phyloP scores from a whole-genome alignment of 2,888 invertebrate genomes.

The Nysson spinosus region DNA sequence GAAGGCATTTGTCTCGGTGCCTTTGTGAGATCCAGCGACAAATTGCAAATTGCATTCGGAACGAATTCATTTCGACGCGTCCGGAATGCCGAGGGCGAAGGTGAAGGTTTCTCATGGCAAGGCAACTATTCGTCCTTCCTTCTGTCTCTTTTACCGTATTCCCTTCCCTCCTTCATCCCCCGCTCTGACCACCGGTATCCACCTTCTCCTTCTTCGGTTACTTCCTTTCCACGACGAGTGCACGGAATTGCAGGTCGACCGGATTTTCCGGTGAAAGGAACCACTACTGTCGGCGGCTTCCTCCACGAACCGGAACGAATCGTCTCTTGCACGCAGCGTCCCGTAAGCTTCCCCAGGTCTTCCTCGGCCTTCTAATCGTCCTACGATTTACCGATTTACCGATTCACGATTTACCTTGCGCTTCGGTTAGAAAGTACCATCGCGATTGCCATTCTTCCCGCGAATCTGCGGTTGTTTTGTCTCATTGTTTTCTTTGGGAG shows the following conservation, averaged over 20 bases:
- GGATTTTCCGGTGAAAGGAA: constrained; percentile 61
- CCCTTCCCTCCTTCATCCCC: not conserved
- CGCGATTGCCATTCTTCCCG: constrained; percentile 24
- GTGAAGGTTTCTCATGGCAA: constrained; percentile 53
- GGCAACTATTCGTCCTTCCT: constrained; percentile 30
- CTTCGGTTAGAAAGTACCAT: constrained; percentile 56
- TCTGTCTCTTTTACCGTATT: not conserved
- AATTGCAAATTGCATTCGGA: constrained; percentile 62
- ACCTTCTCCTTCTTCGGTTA: constrained; percentile 32
- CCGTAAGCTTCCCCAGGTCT: constrained; percentile 16
- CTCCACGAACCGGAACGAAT: constrained; percentile 54
- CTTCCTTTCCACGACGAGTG: constrained; percentile 48
- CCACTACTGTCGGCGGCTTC: constrained; percentile 31
- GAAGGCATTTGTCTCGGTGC: constrained; percentile 51
- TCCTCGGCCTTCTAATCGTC: constrained; percentile 45
- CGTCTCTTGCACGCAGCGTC: constrained; percentile 48
- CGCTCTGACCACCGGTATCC: not conserved
- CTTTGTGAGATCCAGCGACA: constrained; percentile 48
- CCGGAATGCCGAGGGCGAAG: constrained; percentile 49
- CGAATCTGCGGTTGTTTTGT: too few species aligned
- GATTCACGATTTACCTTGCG: constrained; percentile 45
- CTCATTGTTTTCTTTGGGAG: too few species aligned
- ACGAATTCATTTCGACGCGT: constrained; percentile 59
- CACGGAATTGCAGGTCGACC: constrained; percentile 51
- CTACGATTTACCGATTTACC: constrained; percentile 44